Percentiles rank a stretch among this genome's conserved stretches.
Conservation (phyloP, 53 echinoderm and acorn worm species). For the Luidia sarsii region DNA sequence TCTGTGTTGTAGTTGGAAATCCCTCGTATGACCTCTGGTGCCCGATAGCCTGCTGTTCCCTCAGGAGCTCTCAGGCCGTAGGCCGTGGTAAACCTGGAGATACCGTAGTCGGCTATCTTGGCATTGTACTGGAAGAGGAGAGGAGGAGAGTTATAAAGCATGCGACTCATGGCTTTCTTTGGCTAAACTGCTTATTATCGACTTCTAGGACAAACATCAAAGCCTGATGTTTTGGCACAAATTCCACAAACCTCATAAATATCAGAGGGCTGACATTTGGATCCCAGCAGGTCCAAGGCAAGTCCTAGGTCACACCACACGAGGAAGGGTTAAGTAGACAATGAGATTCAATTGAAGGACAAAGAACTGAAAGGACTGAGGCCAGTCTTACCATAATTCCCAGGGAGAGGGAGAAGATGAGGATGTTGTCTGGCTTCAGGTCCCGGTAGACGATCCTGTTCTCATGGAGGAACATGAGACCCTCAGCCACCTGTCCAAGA, state of each 20-base stretch:
- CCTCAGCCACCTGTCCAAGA: slow-evolving; percentile 85
- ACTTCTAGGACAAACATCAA: too few species aligned
- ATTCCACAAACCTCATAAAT: too few species aligned
- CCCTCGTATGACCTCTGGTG: slow-evolving; percentile 91
- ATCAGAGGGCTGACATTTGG: too few species aligned
- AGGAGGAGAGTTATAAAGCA: too few species aligned
- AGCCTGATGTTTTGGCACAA: background rate
- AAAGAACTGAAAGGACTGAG: too few species aligned
- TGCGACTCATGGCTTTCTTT: too few species aligned
- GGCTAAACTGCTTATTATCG: too few species aligned
- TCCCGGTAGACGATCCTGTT: slow-evolving; percentile 94
- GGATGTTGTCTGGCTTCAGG: slow-evolving; percentile 95
- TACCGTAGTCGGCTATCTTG: slow-evolving; percentile 97
- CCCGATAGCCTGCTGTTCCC: slow-evolving; percentile 93
- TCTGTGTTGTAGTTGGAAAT: slow-evolving; percentile 83
- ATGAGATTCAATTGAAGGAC: slow-evolving; percentile 94
- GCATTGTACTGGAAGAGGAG: slow-evolving; percentile 98
- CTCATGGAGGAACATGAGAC: slow-evolving; percentile 87
- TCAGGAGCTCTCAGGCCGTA: slow-evolving; percentile 80
- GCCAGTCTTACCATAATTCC: slow-evolving; percentile 77
- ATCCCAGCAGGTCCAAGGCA: too few species aligned
- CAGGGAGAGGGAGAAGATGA: slow-evolving; percentile 89
- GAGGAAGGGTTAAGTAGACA: too few species aligned
- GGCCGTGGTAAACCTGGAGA: slow-evolving; percentile 87
- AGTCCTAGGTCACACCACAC: too few species aligned